phyloP scores from a whole-genome alignment of 2,888 invertebrate genomes.

The Epistrophe eligans region DNA sequence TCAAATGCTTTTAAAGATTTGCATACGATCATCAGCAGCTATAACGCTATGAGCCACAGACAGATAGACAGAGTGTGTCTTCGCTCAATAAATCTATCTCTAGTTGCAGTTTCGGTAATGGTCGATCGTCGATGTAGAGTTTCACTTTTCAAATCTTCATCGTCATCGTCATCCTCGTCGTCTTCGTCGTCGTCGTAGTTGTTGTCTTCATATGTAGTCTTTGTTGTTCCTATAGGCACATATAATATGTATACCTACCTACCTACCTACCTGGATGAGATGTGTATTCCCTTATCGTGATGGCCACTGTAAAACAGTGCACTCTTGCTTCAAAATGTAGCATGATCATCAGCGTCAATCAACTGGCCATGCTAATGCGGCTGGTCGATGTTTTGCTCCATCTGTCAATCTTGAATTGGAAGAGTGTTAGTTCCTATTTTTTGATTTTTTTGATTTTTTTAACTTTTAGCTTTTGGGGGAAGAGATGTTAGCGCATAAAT shows the following conservation, averaged over 20 bases:
- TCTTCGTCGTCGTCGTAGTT: neutral
- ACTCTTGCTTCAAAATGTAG: conserved; percentile 58
- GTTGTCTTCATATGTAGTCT: neutral
- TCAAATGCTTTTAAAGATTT: conserved; percentile 58
- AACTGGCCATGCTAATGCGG: conserved; percentile 74
- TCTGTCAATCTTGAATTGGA: conserved; percentile 68
- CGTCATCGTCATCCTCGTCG: conserved; percentile 16
- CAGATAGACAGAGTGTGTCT: conserved; percentile 57
- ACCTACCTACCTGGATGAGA: conserved; percentile 27
- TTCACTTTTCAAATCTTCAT: conserved; percentile 56
- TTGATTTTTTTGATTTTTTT: neutral
- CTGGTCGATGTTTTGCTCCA: conserved; percentile 71
- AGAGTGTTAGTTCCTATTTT: conserved; percentile 68
- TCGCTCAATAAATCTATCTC: conserved; percentile 71
- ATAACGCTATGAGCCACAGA: conserved; percentile 8
- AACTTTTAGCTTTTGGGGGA: conserved; percentile 34
- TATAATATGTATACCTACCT: no score
- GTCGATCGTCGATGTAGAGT: conserved; percentile 41
- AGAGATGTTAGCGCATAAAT: conserved; percentile 75
- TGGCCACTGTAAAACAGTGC: conserved; percentile 71
- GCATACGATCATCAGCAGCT: conserved; percentile 59
- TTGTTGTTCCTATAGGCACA: conserved; percentile 29
- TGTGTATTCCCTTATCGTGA: conserved; percentile 74
- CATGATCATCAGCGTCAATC: conserved; percentile 76
- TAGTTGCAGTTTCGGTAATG: conserved; percentile 68